A percentile compares a stretch with the other conserved stretches of the same genome.
Evolutionary conservation across 2,888 invertebrate species (phyloP).

Genomic region (Lycophotia porphyrea): DNA sequence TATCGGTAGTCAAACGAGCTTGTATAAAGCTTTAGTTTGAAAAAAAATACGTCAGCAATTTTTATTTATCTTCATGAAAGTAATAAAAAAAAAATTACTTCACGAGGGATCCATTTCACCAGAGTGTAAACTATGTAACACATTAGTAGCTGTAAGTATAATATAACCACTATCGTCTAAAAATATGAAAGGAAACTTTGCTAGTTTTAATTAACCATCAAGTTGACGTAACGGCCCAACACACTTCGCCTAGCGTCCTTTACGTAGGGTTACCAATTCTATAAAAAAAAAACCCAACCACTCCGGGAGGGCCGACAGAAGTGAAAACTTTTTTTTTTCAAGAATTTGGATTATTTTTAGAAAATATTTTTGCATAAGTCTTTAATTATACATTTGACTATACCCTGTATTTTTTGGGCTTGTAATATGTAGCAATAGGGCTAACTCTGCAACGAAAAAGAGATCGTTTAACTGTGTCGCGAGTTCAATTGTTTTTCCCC

Average conservation of each 20-base stretch:
- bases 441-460: too few species aligned
- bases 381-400: too few species aligned
- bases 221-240: constrained; percentile 51
- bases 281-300: background rate
- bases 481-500: too few species aligned
- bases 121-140: constrained; percentile 14
- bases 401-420: too few species aligned
- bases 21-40: background rate
- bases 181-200: constrained; percentile 45
- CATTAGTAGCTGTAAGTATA: constrained; percentile 4
- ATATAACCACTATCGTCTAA: constrained; percentile 28
- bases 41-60: background rate
- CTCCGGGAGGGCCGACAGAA: too few species aligned
- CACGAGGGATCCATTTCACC: background rate
- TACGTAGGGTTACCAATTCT: constrained; percentile 21
- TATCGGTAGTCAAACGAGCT: background rate
- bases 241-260: constrained; percentile 45
- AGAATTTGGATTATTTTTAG: too few species aligned
- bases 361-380: too few species aligned
- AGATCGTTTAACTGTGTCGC: too few species aligned
- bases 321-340: too few species aligned
- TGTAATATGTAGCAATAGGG: too few species aligned
- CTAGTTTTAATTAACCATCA: constrained; percentile 63
- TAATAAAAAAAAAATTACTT: background rate
- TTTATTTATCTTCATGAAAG: too few species aligned